A percentile compares a stretch with the other conserved stretches of the same genome.
Evolutionary conservation across 92 coral and sea anemone species (phyloP).

Genomic region (Porites lobata): DNA sequence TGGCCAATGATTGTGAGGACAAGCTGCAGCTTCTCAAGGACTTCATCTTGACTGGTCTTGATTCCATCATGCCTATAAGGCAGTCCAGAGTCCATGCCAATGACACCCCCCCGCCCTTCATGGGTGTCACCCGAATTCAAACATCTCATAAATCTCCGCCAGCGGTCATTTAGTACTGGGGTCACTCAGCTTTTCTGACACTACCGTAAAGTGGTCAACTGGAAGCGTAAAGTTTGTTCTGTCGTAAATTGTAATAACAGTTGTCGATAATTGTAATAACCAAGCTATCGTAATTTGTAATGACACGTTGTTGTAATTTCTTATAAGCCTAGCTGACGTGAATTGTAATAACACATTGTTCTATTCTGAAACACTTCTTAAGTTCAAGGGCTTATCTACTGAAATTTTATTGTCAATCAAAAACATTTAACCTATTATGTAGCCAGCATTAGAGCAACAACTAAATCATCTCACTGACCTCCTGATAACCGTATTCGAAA

Average conservation of each 20-base stretch:
- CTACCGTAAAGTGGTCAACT: slow-evolving; percentile 53
- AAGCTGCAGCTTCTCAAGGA: slow-evolving; percentile 37
- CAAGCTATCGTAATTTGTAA: slow-evolving; percentile 43
- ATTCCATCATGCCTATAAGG: slow-evolving; percentile 50
- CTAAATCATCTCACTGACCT: too few relatives aligned
- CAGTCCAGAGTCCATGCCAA: slow-evolving; percentile 33
- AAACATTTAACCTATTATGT: too few relatives aligned
- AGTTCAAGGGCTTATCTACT: too few relatives aligned
- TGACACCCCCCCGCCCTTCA: slow-evolving; percentile 24
- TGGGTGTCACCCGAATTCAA: slow-evolving; percentile 62
- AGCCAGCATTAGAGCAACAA: too few relatives aligned
- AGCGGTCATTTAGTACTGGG: slow-evolving; percentile 29
- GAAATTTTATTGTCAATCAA: too few relatives aligned
- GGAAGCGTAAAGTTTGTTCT: slow-evolving; percentile 49
- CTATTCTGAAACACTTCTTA: too few relatives aligned
- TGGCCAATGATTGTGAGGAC: slow-evolving; percentile 29
- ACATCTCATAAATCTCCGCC: slow-evolving; percentile 57
- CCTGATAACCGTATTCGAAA: too few relatives aligned
- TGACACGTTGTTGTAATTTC: slow-evolving; percentile 45
- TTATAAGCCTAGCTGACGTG: too few relatives aligned
- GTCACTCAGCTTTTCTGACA: slow-evolving; percentile 32
- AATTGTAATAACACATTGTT: too few relatives aligned
- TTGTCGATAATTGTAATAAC: background rate
- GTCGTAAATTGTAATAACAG: too few relatives aligned
- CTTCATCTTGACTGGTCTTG: slow-evolving; percentile 55